These are phyloP conservation scores for Drosophila affinis DNA, from an alignment of 2,888 invertebrate genomes.

Conservation along the genomic window DNA sequence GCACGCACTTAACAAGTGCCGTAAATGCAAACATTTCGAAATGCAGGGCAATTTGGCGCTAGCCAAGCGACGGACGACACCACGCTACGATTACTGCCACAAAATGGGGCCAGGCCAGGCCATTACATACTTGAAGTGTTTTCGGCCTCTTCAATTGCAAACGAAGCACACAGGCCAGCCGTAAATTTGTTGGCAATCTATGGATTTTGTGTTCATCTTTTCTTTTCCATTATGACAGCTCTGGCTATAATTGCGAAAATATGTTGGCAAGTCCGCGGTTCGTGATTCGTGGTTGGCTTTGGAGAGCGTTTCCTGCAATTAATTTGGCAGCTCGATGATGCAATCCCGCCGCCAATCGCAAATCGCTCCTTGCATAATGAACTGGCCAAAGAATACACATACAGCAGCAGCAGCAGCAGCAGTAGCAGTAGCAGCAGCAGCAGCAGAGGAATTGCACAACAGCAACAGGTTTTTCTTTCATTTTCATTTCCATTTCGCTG, in stretches of 20 bases:
- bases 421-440: conserved; percentile 18
- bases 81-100: conserved; percentile 39
- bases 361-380: conserved; percentile 65
- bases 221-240: conserved; percentile 37
- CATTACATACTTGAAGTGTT: conserved; percentile 49
- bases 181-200: conserved; percentile 38
- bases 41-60: conserved; percentile 36
- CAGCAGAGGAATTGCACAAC: conserved; percentile 1
- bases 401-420: conserved; percentile 18
- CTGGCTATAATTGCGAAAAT: conserved; percentile 35
- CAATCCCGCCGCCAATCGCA: conserved; percentile 39
- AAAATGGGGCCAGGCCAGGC: conserved; percentile 44
- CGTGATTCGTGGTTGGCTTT: conserved; percentile 19
- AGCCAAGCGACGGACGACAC: conserved; percentile 10
- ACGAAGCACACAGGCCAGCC: conserved; percentile 24
- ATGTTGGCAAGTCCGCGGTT: conserved; percentile 31
- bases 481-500: conserved; percentile 40
- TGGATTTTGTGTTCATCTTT: conserved; percentile 25
- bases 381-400: conserved; percentile 73
- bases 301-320: conserved; percentile 69
- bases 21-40: conserved; percentile 41
- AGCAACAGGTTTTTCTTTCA: conserved; percentile 46
- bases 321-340: conserved; percentile 58
- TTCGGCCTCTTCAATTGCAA: conserved; percentile 51
- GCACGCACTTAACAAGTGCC: conserved; percentile 5